phyloP scores from a whole-genome alignment of 1,140 invertebrate species.

The Drosophila varians region DNA sequence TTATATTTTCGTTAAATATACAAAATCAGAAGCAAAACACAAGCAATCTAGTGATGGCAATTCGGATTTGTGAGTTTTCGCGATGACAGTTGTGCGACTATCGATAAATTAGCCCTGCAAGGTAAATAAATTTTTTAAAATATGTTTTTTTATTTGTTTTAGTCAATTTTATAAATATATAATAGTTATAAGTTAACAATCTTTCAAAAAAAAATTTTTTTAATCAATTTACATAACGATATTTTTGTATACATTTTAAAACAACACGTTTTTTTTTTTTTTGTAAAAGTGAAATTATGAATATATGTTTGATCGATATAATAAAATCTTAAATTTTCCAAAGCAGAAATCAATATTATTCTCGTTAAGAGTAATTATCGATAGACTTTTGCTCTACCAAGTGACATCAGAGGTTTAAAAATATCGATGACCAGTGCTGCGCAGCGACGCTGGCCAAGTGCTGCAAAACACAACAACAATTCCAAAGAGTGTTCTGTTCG shows the following conservation, averaged over 20 bases:
- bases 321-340: no score
- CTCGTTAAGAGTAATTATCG: no score
- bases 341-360: no score
- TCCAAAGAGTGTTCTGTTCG: constrained; percentile 23
- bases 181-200: no score
- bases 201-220: no score
- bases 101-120: neutral
- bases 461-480: constrained; percentile 30
- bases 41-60: neutral
- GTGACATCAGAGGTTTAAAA: constrained; percentile 11
- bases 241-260: no score
- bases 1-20: neutral
- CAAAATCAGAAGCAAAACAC: neutral
- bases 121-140: neutral
- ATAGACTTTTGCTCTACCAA: neutral
- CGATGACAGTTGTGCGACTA: neutral
- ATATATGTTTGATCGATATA: no score
- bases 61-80: neutral
- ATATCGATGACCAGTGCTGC: constrained; percentile 4
- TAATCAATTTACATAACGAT: no score
- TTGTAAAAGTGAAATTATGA: no score
- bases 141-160: neutral
- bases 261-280: no score
- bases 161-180: no score
- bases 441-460: neutral